phyloP scores from a whole-genome alignment of 2,888 invertebrate species.

The Dexiosoma caninum region DNA sequence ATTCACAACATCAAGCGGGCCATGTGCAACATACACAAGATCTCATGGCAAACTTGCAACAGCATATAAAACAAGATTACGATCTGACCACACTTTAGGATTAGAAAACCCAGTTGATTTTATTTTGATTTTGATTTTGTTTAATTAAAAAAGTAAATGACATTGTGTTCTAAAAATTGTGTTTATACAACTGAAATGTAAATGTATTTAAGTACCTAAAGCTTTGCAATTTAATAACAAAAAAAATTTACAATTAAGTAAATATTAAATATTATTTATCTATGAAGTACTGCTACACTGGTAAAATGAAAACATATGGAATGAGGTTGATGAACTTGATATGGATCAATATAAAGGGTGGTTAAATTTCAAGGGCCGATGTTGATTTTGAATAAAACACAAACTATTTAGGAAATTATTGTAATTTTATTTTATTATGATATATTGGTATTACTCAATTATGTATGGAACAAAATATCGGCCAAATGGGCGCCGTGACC shows the following conservation, averaged over 20 bases:
- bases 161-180: neutral
- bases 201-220: constrained; percentile 15
- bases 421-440: too few species aligned
- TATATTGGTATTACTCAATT: too few species aligned
- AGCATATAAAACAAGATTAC: constrained; percentile 89
- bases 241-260: neutral
- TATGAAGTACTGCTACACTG: neutral
- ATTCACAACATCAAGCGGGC: constrained; percentile 68
- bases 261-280: neutral
- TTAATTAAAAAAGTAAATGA: neutral
- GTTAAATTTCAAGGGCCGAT: too few species aligned
- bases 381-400: too few species aligned
- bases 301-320: neutral
- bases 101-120: constrained; percentile 18
- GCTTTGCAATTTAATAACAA: constrained; percentile 10
- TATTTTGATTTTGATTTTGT: neutral
- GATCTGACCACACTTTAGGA: constrained; percentile 88
- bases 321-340: too few species aligned
- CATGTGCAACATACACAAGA: constrained; percentile 70
- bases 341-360: too few species aligned
- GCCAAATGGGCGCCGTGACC: too few species aligned
- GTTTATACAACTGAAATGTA: constrained; percentile 8
- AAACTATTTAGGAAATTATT: too few species aligned
- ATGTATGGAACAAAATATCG: too few species aligned
- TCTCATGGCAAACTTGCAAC: constrained; percentile 76